Evolutionary conservation across 2,113 vertebrate species (phyloP).

Genomic region (Synodontis membranacea): DNA sequence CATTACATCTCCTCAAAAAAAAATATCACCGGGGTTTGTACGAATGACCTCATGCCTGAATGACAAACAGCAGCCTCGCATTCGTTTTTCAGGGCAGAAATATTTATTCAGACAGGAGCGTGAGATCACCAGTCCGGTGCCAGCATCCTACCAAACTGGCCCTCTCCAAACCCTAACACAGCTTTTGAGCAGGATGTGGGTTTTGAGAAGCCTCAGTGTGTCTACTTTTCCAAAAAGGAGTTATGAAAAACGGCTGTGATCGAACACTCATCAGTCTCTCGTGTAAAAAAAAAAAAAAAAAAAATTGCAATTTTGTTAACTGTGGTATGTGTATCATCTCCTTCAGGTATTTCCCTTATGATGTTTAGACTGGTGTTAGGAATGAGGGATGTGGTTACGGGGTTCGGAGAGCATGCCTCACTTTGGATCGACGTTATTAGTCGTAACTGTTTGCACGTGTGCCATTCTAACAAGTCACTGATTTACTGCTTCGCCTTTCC

Average conservation of each 20-base stretch:
- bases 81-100: slow-evolving; percentile 31
- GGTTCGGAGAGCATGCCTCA: slow-evolving; percentile 16
- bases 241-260: slow-evolving; percentile 60
- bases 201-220: slow-evolving; percentile 48
- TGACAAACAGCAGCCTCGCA: neutral
- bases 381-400: slow-evolving; percentile 61
- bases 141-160: slow-evolving; percentile 11
- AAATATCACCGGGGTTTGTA: slow-evolving; percentile 6
- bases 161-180: slow-evolving; percentile 42
- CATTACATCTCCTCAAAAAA: neutral
- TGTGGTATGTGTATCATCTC: slow-evolving; percentile 55
- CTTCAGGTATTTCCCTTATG: slow-evolving; percentile 53
- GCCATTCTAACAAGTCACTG: slow-evolving; percentile 21
- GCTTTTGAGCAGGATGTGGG: slow-evolving; percentile 63
- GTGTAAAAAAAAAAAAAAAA: slow-evolving; percentile 44
- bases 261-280: slow-evolving; percentile 55
- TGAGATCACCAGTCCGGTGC: slow-evolving; percentile 31
- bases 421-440: slow-evolving; percentile 12
- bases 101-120: slow-evolving; percentile 33
- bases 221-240: slow-evolving; percentile 30
- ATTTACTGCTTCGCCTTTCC: slow-evolving; percentile 5
- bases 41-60: neutral
- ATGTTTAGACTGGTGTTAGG: slow-evolving; percentile 47
- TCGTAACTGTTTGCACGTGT: slow-evolving; percentile 43
- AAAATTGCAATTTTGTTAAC: slow-evolving; percentile 54